phyloP scores from a whole-genome alignment of 2,888 invertebrate species.

The Lithosia quadra region DNA sequence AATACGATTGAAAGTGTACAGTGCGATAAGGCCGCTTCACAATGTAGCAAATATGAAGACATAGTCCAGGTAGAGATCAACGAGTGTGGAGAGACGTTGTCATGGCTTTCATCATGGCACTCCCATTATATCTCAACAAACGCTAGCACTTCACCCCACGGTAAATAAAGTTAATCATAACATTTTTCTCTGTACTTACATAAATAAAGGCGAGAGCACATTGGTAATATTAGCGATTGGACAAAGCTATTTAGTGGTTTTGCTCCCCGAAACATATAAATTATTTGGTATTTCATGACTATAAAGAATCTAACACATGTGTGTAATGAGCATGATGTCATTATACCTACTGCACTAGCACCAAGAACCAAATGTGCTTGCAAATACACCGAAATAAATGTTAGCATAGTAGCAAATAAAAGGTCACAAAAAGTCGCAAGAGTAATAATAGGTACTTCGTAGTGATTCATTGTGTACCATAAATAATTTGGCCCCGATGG shows the following conservation, averaged over 20 bases:
- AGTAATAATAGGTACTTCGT: slow-evolving; percentile 26
- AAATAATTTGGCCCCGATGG: slow-evolving; percentile 29
- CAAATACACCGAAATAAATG: slow-evolving; percentile 30
- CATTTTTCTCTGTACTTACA: too few relatives aligned
- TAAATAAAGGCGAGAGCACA: background rate
- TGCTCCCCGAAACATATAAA: background rate
- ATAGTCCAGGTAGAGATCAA: too few relatives aligned
- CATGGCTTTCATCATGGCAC: too few relatives aligned
- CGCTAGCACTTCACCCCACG: too few relatives aligned
- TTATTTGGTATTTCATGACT: background rate
- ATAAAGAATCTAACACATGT: background rate
- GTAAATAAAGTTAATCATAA: too few relatives aligned
- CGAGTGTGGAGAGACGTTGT: too few relatives aligned
- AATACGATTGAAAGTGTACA: too few relatives aligned
- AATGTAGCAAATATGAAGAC: too few relatives aligned
- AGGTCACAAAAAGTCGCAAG: slow-evolving; percentile 20
- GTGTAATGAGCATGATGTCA: background rate
- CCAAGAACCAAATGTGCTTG: slow-evolving; percentile 26
- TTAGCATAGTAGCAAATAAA: slow-evolving; percentile 21
- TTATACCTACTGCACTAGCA: background rate
- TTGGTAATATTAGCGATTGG: background rate
- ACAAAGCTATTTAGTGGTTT: background rate
- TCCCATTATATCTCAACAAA: too few relatives aligned
- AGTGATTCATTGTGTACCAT: slow-evolving; percentile 31
- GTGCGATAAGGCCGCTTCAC: too few relatives aligned